Base-by-base conservation (phyloP, 2,888 invertebrate species). In the Clepsis dumicolana region DNA sequence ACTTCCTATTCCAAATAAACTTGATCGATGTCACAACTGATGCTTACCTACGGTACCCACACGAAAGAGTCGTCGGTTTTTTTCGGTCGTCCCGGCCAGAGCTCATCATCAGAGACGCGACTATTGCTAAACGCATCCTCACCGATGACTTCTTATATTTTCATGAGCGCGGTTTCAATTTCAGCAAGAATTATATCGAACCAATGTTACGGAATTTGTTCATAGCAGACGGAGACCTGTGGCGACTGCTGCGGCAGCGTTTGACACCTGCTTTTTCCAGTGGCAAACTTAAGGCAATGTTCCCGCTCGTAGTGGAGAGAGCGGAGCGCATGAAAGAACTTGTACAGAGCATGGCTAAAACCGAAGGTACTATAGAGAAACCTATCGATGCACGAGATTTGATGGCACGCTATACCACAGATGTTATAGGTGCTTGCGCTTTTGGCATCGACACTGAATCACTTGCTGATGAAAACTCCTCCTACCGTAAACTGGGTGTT, bases 281-380 rank as follows among this genome's bases (percentile, higher is more conserved):
- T 12, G 62, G 71, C 5, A 70, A 66, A 32, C 60, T 71, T 32
- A 48, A 21, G 21, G 48, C 48, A n/a, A 48, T 48, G 48, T 48
- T 48, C 2, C 48, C 48, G 1, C 48, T 68, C 12, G 69, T 71
- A 14, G 56, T 54, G 16, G 61, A 70, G n/a, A 56, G 73, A 4
- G 59, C 71, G 65, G 66, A 74, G 56, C 66, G 74, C 71, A 64
- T 77, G 72, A 73, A 67, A 73, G 73, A 48, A 48, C 74, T 62
- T 50, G 70, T 48, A 21, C 48, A 52, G 24, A 14, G 12, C 25
- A 27, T 27, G 52, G 14, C 27, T n/a, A 25, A n/a, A n/a, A 7
- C n/a, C 8, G n/a, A 14, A 50, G 24, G 24, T 25, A 7, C 52
- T 18, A 8, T 21, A 21, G 21, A 21, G 18, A 48, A 61, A 59